Percentiles rank a stretch among this genome's conserved stretches.
These are phyloP conservation scores for Tortrix viridana DNA, from an alignment of 2,888 invertebrate species.

Conservation along the genomic window DNA sequence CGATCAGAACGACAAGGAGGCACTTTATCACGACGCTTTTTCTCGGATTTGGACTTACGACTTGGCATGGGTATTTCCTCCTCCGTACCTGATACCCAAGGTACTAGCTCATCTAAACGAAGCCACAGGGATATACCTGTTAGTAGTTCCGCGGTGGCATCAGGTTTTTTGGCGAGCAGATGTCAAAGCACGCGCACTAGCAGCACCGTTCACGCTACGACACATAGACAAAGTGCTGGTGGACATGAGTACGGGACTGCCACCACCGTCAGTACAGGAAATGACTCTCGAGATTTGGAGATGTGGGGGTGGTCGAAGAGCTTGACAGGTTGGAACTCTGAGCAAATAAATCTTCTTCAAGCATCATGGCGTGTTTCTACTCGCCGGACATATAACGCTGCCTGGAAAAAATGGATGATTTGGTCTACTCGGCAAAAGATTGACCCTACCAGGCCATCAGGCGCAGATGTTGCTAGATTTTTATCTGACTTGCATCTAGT, in stretches of 20 bases:
- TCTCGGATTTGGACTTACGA: slow-evolving; percentile 28
- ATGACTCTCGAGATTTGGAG: slow-evolving; percentile 42
- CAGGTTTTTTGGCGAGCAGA: slow-evolving; percentile 17
- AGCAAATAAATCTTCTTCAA: neutral
- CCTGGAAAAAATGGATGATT: slow-evolving; percentile 34
- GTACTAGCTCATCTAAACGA: slow-evolving; percentile 32
- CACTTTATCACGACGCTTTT: slow-evolving; percentile 30
- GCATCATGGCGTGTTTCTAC: slow-evolving; percentile 35
- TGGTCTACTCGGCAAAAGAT: slow-evolving; percentile 21
- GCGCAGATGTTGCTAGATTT: neutral
- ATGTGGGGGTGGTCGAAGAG: slow-evolving; percentile 40
- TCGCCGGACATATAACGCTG: slow-evolving; percentile 33
- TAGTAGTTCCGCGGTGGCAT: slow-evolving; percentile 24
- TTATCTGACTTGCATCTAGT: neutral
- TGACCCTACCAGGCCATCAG: slow-evolving; percentile 4
- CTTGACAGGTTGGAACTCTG: slow-evolving; percentile 22
- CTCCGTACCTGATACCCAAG: slow-evolving; percentile 36
- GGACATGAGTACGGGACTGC: slow-evolving; percentile 35
- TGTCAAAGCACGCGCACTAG: neutral
- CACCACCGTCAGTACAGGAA: slow-evolving; percentile 39
- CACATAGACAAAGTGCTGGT: slow-evolving; percentile 8
- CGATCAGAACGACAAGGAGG: slow-evolving; percentile 30
- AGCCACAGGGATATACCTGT: slow-evolving; percentile 21
- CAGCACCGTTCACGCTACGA: slow-evolving; percentile 6
- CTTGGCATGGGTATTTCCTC: slow-evolving; percentile 39